A percentile compares a stretch with the other conserved stretches of the same genome.
These are phyloP conservation scores for Ormyrus labotus DNA, from an alignment of 2,888 invertebrate species.

Conservation along the genomic window DNA sequence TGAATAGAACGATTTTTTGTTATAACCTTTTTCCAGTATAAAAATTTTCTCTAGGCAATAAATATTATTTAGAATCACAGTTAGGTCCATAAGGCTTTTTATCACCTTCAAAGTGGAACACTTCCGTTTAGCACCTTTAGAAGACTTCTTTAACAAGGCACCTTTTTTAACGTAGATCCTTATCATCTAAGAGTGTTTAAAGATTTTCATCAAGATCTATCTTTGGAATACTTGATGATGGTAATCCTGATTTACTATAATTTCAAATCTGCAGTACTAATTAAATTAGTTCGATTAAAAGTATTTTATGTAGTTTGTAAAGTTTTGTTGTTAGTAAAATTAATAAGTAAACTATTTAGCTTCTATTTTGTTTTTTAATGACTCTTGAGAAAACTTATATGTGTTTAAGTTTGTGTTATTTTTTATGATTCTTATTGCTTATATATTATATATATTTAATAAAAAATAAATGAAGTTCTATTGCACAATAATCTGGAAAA, in stretches of 20 bases:
- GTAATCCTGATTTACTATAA: slow-evolving; percentile 1
- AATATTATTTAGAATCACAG: slow-evolving; percentile 43
- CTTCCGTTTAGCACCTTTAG: slow-evolving; percentile 19
- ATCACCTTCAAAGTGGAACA: neutral
- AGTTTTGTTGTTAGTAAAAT: too few relatives aligned
- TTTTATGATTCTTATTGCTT: too few relatives aligned
- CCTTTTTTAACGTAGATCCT: neutral
- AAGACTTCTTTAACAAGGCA: slow-evolving; percentile 17
- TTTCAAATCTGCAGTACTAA: too few relatives aligned
- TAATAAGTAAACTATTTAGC: too few relatives aligned
- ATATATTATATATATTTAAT: neutral
- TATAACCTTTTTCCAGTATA: neutral
- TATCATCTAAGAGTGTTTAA: slow-evolving; percentile 38
- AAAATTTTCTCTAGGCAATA: neutral
- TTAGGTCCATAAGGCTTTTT: slow-evolving; percentile 17
- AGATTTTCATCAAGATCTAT: slow-evolving; percentile 31
- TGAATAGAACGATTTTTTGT: neutral
- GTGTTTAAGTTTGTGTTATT: too few relatives aligned
- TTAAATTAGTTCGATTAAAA: too few relatives aligned
- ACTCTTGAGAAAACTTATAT: too few relatives aligned
- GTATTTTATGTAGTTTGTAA: too few relatives aligned
- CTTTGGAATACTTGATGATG: slow-evolving; percentile 32
- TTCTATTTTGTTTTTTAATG: too few relatives aligned
- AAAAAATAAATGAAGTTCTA: neutral
- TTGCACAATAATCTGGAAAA: too few relatives aligned